Base-by-base conservation (phyloP, 1,140 invertebrate species). In the Diorhabda carinulata region DNA sequence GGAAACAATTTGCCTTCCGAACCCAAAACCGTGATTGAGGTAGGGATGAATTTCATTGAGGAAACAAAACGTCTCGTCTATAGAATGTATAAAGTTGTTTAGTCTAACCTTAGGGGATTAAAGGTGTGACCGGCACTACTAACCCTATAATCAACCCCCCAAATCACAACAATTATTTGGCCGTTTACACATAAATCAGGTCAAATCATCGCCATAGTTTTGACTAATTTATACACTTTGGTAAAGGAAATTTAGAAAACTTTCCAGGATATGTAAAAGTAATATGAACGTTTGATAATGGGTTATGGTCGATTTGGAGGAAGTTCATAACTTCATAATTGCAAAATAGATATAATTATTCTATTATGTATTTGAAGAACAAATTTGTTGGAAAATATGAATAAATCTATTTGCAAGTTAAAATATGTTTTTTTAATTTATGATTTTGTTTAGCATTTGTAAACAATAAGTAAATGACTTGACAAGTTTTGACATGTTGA, bases 121-220 rank as follows among this genome's bases (percentile, higher is more conserved):
- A 52, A 52, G 47, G 47, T 52, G 47, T 52, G 47, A 52, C 47
- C 47, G n/a, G 6, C 47, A 52, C 47, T 8, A 52, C 47, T 52
- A 52, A 52, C 47, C 47, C 47, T 52, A 52, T 52, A 52, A 52
- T 52, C 47, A 52, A 52, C 47, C 47, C 47, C 25, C n/a, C 6
- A 52, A 52, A 52, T 52, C 47, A 52, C 47, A 52, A 8, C 47
- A 8, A 52, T 52, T 52, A 52, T 52, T 52, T n/a, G 47, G n/a
- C 47, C 47, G 47, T 52, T n/a, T 4, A n/a, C 47, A 6, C 47
- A 52, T 52, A 52, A 52, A 52, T 52, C 47, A 52, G 47, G 47
- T 52, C 47, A n/a, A 52, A 52, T 52, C 47, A 52, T 52, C 47
- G 47, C 47, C 47, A 52, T 52, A 52, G 47, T 52, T 52, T 52